These are phyloP conservation scores for Sebastes minor DNA, from an alignment of 2,797 vertebrate species.

Conservation along the genomic window DNA sequence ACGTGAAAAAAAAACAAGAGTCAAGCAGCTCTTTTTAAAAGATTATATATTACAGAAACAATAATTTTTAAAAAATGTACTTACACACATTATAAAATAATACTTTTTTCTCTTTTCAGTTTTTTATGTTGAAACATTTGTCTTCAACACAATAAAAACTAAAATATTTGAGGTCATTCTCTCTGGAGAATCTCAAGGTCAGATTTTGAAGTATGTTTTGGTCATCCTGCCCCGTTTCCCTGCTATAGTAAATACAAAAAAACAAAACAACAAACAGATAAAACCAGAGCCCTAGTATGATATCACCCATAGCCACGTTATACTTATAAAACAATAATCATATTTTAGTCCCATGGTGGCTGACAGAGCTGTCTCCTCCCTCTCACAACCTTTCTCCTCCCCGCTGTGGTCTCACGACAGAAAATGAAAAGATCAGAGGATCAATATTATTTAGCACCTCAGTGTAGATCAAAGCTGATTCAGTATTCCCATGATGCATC, in stretches of 20 bases:
- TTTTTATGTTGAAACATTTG: slow-evolving; percentile 60
- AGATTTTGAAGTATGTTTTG: slow-evolving; percentile 35
- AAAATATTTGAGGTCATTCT: slow-evolving; percentile 61
- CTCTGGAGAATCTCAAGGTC: slow-evolving; percentile 55
- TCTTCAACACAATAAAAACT: slow-evolving; percentile 66
- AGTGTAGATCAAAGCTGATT: background rate
- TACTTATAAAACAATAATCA: slow-evolving; percentile 3
- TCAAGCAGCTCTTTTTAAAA: slow-evolving; percentile 85
- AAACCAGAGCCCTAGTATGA: slow-evolving; percentile 41
- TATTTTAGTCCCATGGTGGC: background rate
- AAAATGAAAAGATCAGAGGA: background rate
- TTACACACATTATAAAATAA: slow-evolving; percentile 86
- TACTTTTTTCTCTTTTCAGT: slow-evolving; percentile 79
- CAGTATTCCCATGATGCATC: background rate
- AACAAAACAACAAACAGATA: background rate
- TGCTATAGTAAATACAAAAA: slow-evolving; percentile 23
- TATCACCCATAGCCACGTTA: slow-evolving; percentile 18
- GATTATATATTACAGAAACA: slow-evolving; percentile 89
- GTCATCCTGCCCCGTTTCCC: slow-evolving; percentile 26
- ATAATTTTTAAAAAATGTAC: slow-evolving; percentile 78
- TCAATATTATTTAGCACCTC: background rate
- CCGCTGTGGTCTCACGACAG: slow-evolving; percentile 25
- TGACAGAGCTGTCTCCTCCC: slow-evolving; percentile 26
- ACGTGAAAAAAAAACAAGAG: slow-evolving; percentile 65
- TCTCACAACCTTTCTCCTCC: slow-evolving; percentile 42